Conservation (phyloP, 2,113 vertebrate genomes). For the Malurus melanocephalus region DNA sequence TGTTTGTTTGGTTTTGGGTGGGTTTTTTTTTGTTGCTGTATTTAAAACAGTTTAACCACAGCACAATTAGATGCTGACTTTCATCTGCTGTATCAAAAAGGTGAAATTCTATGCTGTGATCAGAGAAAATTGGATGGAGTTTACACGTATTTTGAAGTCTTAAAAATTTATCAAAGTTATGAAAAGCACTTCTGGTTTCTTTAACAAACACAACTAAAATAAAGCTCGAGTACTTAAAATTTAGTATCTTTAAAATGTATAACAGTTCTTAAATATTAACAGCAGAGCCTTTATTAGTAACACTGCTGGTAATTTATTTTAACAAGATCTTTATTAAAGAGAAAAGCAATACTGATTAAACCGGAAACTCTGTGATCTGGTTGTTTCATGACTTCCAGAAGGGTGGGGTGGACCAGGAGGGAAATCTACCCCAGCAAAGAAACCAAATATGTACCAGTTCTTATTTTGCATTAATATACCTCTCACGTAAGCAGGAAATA, state of each 20-base stretch:
- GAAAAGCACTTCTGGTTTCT: constrained; percentile 16
- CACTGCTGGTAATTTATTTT: not conserved
- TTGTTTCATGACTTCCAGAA: constrained; percentile 13
- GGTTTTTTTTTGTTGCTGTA: not conserved
- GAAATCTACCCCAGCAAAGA: not conserved
- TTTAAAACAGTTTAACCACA: constrained; percentile 81
- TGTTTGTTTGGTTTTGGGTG: too few relatives aligned
- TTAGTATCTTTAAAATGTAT: not conserved
- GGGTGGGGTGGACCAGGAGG: not conserved
- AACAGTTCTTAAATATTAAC: constrained; percentile 14
- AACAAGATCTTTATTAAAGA: constrained; percentile 16
- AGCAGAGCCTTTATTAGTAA: not conserved
- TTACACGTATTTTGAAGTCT: constrained; percentile 77
- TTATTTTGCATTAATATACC: not conserved
- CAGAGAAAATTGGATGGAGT: constrained; percentile 84
- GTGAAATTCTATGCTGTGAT: constrained; percentile 77
- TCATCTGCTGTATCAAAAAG: constrained; percentile 76
- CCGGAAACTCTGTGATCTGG: constrained; percentile 16
- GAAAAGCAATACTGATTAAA: constrained; percentile 30
- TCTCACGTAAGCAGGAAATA: not conserved
- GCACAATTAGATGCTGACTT: constrained; percentile 84
- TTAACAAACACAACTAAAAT: constrained; percentile 28
- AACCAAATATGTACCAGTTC: not conserved
- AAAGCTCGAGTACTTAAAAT: not conserved
- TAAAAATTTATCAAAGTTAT: not conserved